Evolutionary conservation across 2,113 vertebrate genomes (phyloP), one percentile per base, ranked within the genome.

Genomic region (Orycteropus afer): DNA sequence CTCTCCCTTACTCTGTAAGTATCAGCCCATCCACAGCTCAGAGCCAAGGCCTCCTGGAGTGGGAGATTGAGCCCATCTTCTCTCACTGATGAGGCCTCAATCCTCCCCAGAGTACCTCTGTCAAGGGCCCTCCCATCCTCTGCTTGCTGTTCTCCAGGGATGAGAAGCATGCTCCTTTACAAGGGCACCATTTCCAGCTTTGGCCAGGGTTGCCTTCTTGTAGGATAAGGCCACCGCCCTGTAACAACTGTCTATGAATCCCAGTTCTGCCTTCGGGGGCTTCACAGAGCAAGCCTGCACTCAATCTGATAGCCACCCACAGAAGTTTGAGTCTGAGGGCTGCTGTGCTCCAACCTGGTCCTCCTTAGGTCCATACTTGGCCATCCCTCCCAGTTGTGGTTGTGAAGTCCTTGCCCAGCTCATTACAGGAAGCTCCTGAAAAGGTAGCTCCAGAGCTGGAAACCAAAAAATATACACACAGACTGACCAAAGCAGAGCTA

Each of bases 171-270:
- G 14, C 8, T 79, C 63, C 55, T 74, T 77, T 29, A n/a, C 3
- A 2, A 73, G 37, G 77, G 27, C 20, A 1, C 32, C 2, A 0
- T 74, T 49, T 80, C n/a, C 7, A 29, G n/a, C 27, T 27, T 34
- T n/a, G 22, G 40, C 69, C 2, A 23, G n/a, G 23, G 20, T 17
- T 61, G 22, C 61, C 18, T 42, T 29, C 71, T 18, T 61, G 23
- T 11, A 14, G 59, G n/a, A 59, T 42, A 59, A n/a, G 57, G n/a
- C 69, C 22, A 0, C 27, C 34, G 29, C 12, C 53, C n/a, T 5
- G 7, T 9, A 45, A 3, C 0, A 0, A 4, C 3, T 7, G 2
- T 51, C 22, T 20, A 1, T 29, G 59, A 18, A 18, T 53, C 47
- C 23, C 22, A 29, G 76, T 32, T 76, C n/a, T 59, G 65, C 23